Evolutionary conservation across 2,797 vertebrate species (phyloP).

Genomic region (Morus bassanus): DNA sequence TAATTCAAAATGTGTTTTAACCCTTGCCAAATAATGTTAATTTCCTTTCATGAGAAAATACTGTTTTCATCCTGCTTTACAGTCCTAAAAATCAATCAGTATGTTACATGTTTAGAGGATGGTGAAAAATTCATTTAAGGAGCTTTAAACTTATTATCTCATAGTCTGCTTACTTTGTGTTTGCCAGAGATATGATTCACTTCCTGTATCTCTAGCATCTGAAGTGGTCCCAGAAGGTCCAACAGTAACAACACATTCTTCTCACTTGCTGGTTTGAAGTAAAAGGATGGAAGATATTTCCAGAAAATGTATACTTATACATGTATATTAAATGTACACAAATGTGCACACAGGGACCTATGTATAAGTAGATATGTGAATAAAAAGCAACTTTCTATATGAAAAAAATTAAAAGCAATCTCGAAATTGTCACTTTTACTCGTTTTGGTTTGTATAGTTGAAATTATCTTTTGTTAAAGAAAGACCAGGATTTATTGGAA

Average conservation of each 20-base stretch:
- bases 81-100: slow-evolving; percentile 33
- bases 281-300: neutral
- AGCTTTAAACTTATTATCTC: slow-evolving; percentile 38
- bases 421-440: neutral
- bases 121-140: slow-evolving; percentile 29
- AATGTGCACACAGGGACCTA: neutral
- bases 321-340: neutral
- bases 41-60: slow-evolving; percentile 24
- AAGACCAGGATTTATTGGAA: neutral
- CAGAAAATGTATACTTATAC: neutral
- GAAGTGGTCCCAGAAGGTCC: neutral
- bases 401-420: neutral
- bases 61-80: slow-evolving; percentile 20
- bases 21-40: slow-evolving; percentile 1
- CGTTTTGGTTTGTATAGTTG: neutral
- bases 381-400: neutral
- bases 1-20: slow-evolving; percentile 50
- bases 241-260: neutral
- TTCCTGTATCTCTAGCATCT: slow-evolving; percentile 29
- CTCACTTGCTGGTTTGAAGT: neutral
- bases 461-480: neutral
- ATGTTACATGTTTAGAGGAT: slow-evolving; percentile 25
- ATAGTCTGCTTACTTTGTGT: slow-evolving; percentile 32
- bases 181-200: slow-evolving; percentile 23
- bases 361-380: neutral